phyloP scores from a whole-genome alignment of 2,888 invertebrate species.

The Eustalomyia histrio region DNA sequence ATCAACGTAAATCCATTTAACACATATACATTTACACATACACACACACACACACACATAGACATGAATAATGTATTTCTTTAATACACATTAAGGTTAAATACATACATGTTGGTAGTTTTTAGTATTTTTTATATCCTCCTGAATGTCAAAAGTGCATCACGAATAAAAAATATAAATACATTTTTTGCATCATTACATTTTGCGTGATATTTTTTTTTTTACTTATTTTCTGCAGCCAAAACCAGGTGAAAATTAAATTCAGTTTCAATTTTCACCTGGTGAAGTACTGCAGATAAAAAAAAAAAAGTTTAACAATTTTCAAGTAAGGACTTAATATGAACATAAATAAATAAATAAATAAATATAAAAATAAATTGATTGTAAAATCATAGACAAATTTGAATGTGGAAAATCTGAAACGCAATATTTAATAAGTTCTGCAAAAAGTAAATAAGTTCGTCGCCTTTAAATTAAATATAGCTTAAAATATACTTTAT shows the following conservation, averaged over 20 bases:
- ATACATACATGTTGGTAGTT: background rate
- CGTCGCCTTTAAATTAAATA: background rate
- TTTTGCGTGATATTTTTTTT: conserved; percentile 49
- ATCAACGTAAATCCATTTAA: conserved; percentile 47
- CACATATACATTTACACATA: background rate
- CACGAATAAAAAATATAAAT: conserved; percentile 42
- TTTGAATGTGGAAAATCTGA: background rate
- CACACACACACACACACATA: background rate
- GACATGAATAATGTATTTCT: background rate
- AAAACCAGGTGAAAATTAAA: conserved; percentile 58
- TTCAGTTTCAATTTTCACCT: conserved; percentile 56
- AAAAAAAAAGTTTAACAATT: conserved; percentile 3
- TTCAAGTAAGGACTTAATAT: background rate
- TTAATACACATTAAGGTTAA: conserved; percentile 18
- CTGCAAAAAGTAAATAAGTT: background rate
- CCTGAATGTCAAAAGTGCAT: conserved; percentile 62
- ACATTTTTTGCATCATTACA: conserved; percentile 59
- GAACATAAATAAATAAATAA: conserved; percentile 1
- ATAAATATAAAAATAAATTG: conserved; percentile 1
- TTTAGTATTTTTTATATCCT: background rate
- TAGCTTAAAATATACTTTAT: too few relatives aligned
- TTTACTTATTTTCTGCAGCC: conserved; percentile 40
- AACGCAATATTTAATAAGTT: background rate
- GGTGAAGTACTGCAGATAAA: conserved; percentile 48
- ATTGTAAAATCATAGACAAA: background rate